Base-by-base conservation (phyloP, 2,797 vertebrate genomes). In the Dipus sagitta region DNA sequence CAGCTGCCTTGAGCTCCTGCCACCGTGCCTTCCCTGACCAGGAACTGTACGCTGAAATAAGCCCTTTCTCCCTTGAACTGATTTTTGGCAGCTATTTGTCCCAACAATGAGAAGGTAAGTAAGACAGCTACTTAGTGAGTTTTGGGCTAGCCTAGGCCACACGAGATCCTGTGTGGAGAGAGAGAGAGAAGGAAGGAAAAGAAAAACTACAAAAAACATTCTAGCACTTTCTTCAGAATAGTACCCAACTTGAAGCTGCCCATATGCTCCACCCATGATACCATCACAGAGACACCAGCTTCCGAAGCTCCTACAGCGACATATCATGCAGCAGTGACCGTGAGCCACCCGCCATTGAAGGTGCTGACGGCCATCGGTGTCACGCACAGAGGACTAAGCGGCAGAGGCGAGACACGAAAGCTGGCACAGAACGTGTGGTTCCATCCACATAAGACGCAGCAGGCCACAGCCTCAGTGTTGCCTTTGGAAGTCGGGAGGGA, bases 361-460 rank as follows among this genome's bases (percentile, higher is more conserved):
- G 13, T 18, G 23, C 23, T 0, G 1, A 11, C 70, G 65, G 1
- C 60, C 58, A 34, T 15, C 26, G 85, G 23, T 24, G 32, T 42
- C 26, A 32, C 42, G 28, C 1, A 58, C 21, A 23, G 9, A 65
- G 30, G 2, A n/a, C 5, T 1, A 15, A 68, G 34, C 8, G 70
- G 74, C 82, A 71, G 65, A 64, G 84, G 75, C n/a, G 34, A 75
- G 82, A n/a, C 28, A 58, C 54, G 76, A 34, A n/a, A 71, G 64
- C 15, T 6, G 10, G 20, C n/a, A 21, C 2, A 5, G 12, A 2
- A 3, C 14, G 2, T 7, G 3, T 6, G 20, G 67, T 2, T 71
- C 21, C 77, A 24, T 28, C 52, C 80, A 11, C 1, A 0, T 17
- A 75, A 84, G 74, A 47, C 15, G 34, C 24, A 14, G 58, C 54